These are phyloP conservation scores for Isurus oxyrinchus DNA, from an alignment of 2,113 vertebrate genomes.

Conservation along the genomic window DNA sequence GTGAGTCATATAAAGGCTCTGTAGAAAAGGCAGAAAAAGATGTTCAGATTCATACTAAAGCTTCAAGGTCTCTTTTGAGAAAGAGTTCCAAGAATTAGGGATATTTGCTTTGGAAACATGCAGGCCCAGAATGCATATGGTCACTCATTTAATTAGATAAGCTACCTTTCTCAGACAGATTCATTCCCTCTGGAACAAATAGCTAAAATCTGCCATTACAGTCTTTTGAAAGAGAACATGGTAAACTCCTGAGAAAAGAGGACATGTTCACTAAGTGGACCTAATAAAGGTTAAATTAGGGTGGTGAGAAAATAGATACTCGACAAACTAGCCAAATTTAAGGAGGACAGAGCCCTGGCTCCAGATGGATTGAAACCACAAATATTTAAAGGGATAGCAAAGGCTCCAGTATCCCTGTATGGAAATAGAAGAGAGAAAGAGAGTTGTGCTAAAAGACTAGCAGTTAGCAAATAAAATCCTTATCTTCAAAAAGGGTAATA, in stretches of 20 bases:
- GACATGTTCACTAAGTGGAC: not conserved
- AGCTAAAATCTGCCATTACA: not conserved
- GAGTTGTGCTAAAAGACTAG: not conserved
- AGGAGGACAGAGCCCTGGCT: not conserved
- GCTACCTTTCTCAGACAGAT: not conserved
- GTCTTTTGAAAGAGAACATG: not conserved
- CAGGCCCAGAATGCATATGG: not conserved
- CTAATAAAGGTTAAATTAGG: not conserved
- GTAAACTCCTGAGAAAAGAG: not conserved
- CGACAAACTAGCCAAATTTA: not conserved
- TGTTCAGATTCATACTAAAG: not conserved
- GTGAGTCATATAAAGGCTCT: not conserved
- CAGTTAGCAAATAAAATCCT: not conserved
- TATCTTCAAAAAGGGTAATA: not conserved
- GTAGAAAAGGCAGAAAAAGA: not conserved
- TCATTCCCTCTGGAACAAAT: not conserved
- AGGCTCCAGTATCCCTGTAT: not conserved
- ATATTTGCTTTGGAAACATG: not conserved
- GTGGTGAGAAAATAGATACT: not conserved
- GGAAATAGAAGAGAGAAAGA: not conserved
- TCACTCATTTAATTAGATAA: not conserved
- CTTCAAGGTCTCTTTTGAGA: not conserved
- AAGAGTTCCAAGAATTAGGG: not conserved
- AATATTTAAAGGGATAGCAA: not conserved
- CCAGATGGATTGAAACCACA: not conserved